Percentiles rank a stretch among this genome's conserved stretches.
Evolutionary conservation across 2,113 vertebrate species (phyloP).

Genomic region (Eptatretus burgeri): DNA sequence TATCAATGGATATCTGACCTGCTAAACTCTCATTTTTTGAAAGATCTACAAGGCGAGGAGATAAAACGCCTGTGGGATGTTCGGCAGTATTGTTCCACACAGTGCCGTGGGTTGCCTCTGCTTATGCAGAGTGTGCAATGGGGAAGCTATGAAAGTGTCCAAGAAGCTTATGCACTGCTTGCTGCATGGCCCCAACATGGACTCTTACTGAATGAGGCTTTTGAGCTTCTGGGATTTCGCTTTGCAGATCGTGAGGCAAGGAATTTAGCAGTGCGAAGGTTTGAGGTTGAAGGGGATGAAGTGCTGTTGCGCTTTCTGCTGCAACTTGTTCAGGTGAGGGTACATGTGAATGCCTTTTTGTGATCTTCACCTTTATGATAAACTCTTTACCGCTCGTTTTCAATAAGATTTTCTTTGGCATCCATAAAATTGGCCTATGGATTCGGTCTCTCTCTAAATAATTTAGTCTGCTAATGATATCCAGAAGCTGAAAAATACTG

Average conservation of each 20-base stretch:
- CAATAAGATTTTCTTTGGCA: too few species aligned
- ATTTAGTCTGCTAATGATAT: too few species aligned
- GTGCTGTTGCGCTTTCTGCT: constrained; percentile 65
- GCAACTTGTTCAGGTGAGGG: constrained; percentile 66
- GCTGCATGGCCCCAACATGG: constrained; percentile 31
- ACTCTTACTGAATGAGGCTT: constrained; percentile 51
- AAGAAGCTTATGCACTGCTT: constrained; percentile 37
- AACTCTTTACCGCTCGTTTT: too few species aligned
- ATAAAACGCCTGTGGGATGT: constrained; percentile 95
- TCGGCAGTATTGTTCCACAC: constrained; percentile 13
- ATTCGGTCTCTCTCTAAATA: too few species aligned
- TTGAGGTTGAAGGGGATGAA: constrained; percentile 63
- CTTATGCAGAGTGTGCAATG: constrained; percentile 70
- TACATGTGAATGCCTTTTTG: too few species aligned
- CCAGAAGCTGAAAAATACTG: too few species aligned
- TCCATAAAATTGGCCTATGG: too few species aligned
- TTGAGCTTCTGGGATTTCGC: constrained; percentile 84
- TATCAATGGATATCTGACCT: neutral
- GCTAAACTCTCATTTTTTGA: constrained; percentile 33
- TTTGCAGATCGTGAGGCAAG: constrained; percentile 73
- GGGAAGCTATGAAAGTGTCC: constrained; percentile 66
- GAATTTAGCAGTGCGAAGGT: constrained; percentile 67
- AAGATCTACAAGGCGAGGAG: constrained; percentile 64
- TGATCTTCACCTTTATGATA: too few species aligned
- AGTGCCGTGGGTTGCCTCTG: constrained; percentile 25